Conservation (phyloP, 2,113 vertebrate genomes). For the Agelaius tricolor region DNA sequence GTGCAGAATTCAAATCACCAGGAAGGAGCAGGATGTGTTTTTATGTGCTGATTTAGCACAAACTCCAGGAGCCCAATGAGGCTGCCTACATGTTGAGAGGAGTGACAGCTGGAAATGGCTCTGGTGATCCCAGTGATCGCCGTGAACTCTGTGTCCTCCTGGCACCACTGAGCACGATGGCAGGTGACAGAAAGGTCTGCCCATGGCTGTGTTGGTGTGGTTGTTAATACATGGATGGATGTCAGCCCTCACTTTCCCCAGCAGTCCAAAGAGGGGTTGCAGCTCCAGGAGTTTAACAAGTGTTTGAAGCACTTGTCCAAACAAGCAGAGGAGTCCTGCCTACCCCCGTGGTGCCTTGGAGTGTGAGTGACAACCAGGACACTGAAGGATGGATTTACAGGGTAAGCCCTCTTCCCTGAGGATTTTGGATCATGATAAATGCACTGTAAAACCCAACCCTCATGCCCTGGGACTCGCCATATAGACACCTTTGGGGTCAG, state of each 20-base stretch:
- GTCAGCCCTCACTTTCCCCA: neutral
- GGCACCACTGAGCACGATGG: neutral
- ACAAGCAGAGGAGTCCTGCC: neutral
- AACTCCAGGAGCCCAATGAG: neutral
- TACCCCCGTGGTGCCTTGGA: neutral
- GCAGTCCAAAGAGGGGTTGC: neutral
- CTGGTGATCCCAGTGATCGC: neutral
- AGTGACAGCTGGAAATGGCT: neutral
- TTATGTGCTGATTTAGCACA: neutral
- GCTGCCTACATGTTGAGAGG: neutral
- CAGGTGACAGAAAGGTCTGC: neutral
- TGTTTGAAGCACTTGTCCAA: neutral
- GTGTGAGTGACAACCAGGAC: neutral
- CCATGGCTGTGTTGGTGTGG: neutral
- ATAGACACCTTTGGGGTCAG: neutral
- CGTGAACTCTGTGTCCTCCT: accelerated
- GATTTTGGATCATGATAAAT: neutral
- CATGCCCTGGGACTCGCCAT: neutral
- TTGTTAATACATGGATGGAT: neutral
- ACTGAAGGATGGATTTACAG: neutral
- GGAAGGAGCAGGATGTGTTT: neutral
- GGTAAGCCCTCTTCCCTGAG: neutral
- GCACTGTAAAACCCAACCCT: neutral
- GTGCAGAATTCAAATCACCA: neutral
- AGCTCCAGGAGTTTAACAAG: neutral